Evolutionary conservation across 2,797 vertebrate species (phyloP), one percentile per base, ranked within the genome.

Genomic region (Denticeps clupeoides): DNA sequence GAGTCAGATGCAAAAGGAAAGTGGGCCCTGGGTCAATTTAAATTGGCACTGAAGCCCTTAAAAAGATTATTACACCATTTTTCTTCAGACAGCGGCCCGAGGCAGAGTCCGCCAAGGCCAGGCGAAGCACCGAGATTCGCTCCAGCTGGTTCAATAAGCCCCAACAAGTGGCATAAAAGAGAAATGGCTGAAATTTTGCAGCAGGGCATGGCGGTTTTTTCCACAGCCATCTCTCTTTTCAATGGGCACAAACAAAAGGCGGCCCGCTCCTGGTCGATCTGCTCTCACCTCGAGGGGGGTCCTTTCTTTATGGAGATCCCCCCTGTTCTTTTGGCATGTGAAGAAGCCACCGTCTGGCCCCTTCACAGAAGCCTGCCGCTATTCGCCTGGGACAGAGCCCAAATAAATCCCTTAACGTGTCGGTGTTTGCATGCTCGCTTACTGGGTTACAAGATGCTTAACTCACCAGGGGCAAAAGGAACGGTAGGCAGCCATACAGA

Each of bases 181-280:
- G 40, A 62, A 63, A 62, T 62, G 69, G 68, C 60, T 62, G 62
- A 56, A 63, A 23, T 23, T 22, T 23, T 23, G 32, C 4, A 5
- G n/a, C 51, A 57, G 33, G 41, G 55, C 58, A 48, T 53, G 38
- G 57, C 65, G 64, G 67, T 64, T 73, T 65, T 78, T 69, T 73
- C 62, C 51, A 66, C 71, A 76, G 69, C 63, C 65, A 59, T 69
- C 33, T 55, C 56, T 51, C 63, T 70, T 64, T n/a, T 69, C 67
- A 66, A 58, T 18, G 42, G 70, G 71, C 48, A 9, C 31, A 53
- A 60, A 74, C 68, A 77, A 78, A 73, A 60, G 72, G 42, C 1
- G 21, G n/a, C 45, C 60, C 50, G 63, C 24, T 48, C 58, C 26
- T 52, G 70, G 61, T 54, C 65, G 65, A 49, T 64, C 32, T 11